phyloP scores from a whole-genome alignment of 2,888 invertebrate genomes.

The Pemphredon lugubris region DNA sequence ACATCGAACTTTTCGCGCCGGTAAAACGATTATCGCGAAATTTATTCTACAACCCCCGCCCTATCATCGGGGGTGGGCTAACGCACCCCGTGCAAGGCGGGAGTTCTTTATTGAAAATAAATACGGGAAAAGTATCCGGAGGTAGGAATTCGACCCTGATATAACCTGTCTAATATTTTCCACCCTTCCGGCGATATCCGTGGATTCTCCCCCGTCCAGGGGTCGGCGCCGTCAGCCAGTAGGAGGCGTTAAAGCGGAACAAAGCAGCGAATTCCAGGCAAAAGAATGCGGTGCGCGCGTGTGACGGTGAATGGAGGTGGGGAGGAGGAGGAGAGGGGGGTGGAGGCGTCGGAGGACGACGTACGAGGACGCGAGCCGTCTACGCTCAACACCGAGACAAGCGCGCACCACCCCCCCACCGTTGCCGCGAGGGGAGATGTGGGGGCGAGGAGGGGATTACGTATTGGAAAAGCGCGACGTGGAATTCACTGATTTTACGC shows the following conservation, averaged over 20 bases:
- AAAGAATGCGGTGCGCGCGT: conserved; percentile 60
- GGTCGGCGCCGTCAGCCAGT: conserved; percentile 33
- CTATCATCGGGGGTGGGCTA: neutral
- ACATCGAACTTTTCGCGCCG: too few relatives aligned
- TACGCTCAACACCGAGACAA: too few relatives aligned
- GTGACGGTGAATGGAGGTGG: conserved; percentile 11
- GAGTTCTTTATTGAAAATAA: conserved; percentile 17
- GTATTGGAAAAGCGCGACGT: conserved; percentile 66
- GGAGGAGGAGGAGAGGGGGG: conserved; percentile 10
- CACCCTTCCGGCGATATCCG: conserved; percentile 34
- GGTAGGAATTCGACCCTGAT: conserved; percentile 34
- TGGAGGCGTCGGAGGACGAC: conserved; percentile 7
- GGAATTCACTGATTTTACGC: conserved; percentile 70
- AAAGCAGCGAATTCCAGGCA: conserved; percentile 61
- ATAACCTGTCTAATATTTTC: conserved; percentile 62
- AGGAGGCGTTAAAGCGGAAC: conserved; percentile 52
- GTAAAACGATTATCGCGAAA: neutral
- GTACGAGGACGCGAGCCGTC: conserved; percentile 16
- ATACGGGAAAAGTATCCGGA: conserved; percentile 8
- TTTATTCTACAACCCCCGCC: neutral
- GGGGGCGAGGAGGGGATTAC: conserved; percentile 47
- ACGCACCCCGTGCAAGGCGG: conserved; percentile 1
- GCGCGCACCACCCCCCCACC: too few relatives aligned
- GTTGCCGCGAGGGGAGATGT: too few relatives aligned
- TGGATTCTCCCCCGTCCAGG: conserved; percentile 32